Percentiles rank a stretch among this genome's conserved stretches.
phyloP scores from a whole-genome alignment of 2,888 invertebrate genomes.

The Paralinhomoeus sp. region DNA sequence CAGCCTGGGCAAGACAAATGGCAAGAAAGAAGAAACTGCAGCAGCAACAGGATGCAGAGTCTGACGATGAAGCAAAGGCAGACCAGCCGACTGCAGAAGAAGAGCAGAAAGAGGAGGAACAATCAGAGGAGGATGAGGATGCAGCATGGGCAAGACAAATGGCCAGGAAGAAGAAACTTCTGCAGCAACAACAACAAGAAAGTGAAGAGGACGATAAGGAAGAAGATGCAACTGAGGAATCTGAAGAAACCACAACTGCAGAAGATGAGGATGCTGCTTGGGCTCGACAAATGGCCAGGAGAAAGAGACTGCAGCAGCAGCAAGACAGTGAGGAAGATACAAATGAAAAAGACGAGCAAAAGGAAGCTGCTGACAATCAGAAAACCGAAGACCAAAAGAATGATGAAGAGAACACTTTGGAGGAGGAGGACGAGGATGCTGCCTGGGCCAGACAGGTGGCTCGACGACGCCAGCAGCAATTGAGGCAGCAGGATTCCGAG shows the following conservation, averaged over 20 bases:
- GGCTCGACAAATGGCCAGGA: background rate
- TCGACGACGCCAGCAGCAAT: slow-evolving; percentile 5
- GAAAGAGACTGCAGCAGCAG: slow-evolving; percentile 3
- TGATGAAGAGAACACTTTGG: slow-evolving; percentile 15
- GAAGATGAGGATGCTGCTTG: slow-evolving; percentile 2
- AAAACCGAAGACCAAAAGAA: slow-evolving; percentile 11
- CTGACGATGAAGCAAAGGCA: background rate
- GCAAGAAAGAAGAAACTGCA: background rate
- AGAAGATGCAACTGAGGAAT: slow-evolving; percentile 2
- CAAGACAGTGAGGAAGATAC: background rate
- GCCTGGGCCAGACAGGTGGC: background rate
- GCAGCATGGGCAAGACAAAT: background rate
- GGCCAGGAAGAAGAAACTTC: slow-evolving; percentile 4
- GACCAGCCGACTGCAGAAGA: background rate
- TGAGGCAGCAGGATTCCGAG: slow-evolving; percentile 8
- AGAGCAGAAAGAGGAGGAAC: background rate
- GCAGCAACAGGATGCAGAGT: background rate
- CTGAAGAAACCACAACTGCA: background rate
- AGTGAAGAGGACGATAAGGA: slow-evolving; percentile 7
- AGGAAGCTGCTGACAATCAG: slow-evolving; percentile 11
- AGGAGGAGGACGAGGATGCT: slow-evolving; percentile 10
- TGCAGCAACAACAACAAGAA: slow-evolving; percentile 10
- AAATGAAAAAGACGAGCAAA: slow-evolving; percentile 13
- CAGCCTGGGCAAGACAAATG: slow-evolving; percentile 1
- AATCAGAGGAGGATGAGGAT: background rate